Conservation (phyloP, 1,140 invertebrate species). For the Lepidurus apus region DNA sequence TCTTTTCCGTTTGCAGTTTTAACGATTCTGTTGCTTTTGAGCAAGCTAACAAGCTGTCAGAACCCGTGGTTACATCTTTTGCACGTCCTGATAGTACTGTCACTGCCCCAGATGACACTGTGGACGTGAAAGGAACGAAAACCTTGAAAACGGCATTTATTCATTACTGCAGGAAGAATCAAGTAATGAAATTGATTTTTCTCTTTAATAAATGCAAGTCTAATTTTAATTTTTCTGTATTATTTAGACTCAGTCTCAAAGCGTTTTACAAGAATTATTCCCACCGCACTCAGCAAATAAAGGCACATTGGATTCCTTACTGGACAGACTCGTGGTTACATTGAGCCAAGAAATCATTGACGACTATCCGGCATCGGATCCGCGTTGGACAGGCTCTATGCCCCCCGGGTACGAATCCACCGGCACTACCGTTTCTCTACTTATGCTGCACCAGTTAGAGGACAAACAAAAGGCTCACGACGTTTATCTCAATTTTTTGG, state of each 20-base stretch:
- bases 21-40: background rate
- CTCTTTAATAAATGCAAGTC: background rate
- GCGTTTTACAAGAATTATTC: conserved; percentile 63
- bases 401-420: conserved; percentile 41
- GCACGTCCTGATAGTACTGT: background rate
- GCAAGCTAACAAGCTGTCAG: conserved; percentile 36
- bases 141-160: conserved; percentile 75
- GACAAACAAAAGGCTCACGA: conserved; percentile 77
- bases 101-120: conserved; percentile 56
- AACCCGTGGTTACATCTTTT: conserved; percentile 48
- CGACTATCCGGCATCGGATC: conserved; percentile 81
- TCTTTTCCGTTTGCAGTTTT: background rate
- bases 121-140: conserved; percentile 56
- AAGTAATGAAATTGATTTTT: conserved; percentile 29
- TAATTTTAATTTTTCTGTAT: background rate
- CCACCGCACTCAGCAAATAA: conserved; percentile 44
- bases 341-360: conserved; percentile 75
- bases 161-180: conserved; percentile 54
- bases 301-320: conserved; percentile 51
- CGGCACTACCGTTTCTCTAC: conserved; percentile 54
- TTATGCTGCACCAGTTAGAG: conserved; percentile 72
- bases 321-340: conserved; percentile 63
- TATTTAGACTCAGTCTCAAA: conserved; percentile 55
- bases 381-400: conserved; percentile 61
- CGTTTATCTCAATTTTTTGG: conserved; percentile 68